Base-by-base conservation (phyloP, 2,797 vertebrate genomes). In the Sebastes steindachneri region DNA sequence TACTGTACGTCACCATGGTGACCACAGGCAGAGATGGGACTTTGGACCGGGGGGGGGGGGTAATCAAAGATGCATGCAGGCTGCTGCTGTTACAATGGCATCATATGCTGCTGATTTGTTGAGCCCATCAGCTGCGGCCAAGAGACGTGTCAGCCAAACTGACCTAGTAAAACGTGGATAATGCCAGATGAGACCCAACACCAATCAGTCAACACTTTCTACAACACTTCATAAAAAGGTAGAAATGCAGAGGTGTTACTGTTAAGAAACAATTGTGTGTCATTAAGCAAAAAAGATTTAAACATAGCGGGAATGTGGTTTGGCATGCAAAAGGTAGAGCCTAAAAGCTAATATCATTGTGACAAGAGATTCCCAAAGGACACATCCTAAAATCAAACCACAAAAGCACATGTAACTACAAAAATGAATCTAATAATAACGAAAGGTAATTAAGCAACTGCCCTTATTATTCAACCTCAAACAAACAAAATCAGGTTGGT, bases 1-100 rank as follows among this genome's bases (percentile, higher is more conserved):
- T 74, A 77, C 58, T 25, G 28, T 73, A 63, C 5, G 10, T 93
- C 67, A 51, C 93, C 86, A 91, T 93, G 68, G 90, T 17, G 73
- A 92, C 86, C 35, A 57, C 29, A 59, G 69, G 65, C 41, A 55
- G 60, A 83, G 68, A 69, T 14, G 45, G 82, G 78, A 91, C 88
- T 90, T 91, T 89, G 86, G 79, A 88, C 88, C 3, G 23, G 23
- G 2, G 35, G 8, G 31, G 37, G 73, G 9, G 33, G 73, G 68
- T 80, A 83, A 86, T 87, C 81, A 87, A 75, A 85, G 82, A 81
- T 55, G 73, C 26, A 71, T 33, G 48, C 59, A 54, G n/a, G 68
- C 77, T 68, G 73, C 55, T 71, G 73, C 19, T 76, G 74, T 35
- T 62, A 41, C 31, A 25, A 41, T 64, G 48, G 35, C 68, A 51